Base-by-base conservation (phyloP, 2,888 invertebrate genomes). In the Patella caerulea region DNA sequence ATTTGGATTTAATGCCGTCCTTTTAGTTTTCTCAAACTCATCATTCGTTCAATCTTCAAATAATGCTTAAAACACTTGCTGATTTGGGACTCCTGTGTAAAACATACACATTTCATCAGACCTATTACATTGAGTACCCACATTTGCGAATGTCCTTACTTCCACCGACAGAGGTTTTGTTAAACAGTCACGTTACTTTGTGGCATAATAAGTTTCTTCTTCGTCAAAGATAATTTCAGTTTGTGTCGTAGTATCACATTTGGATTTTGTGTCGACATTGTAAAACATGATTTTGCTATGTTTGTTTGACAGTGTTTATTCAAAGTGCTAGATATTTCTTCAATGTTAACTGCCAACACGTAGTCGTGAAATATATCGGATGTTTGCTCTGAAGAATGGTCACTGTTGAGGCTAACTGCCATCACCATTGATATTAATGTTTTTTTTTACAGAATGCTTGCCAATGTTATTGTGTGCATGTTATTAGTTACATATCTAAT, bases 281-380 rank as follows among this genome's bases (percentile, higher is more conserved):
- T 1, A 19, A 5, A 19, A 65, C 65, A 19, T n/a, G n/a, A 65
- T 19, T 19, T 65, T 19, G n/a, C 65, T 11, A 65, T 65, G 65
- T 65, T 65, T 65, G 65, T 65, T 65, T 65, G 65, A 19, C 65
- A 65, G 19, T 65, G n/a, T 19, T 65, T 65, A 65, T 65, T 65
- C 19, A 65, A 65, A 65, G n/a, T 65, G 65, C 19, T n/a, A 19
- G 19, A 19, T 19, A 65, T 65, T n/a, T 65, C 19, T 65, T 65
- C 65, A 65, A 2, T 19, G 19, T 65, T n/a, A 65, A 65, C 65
- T 19, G 19, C 19, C 19, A 17, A 7, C n/a, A 65, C 3, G 19
- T 65, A 65, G 19, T 65, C 65, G 19, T 65, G 65, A 65, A 65
- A 65, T 19, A 65, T 19, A 19, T 11, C 19, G 12, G 65, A 65